phyloP scores from a whole-genome alignment of 2,888 invertebrate species.

The Agapostemon virescens region DNA sequence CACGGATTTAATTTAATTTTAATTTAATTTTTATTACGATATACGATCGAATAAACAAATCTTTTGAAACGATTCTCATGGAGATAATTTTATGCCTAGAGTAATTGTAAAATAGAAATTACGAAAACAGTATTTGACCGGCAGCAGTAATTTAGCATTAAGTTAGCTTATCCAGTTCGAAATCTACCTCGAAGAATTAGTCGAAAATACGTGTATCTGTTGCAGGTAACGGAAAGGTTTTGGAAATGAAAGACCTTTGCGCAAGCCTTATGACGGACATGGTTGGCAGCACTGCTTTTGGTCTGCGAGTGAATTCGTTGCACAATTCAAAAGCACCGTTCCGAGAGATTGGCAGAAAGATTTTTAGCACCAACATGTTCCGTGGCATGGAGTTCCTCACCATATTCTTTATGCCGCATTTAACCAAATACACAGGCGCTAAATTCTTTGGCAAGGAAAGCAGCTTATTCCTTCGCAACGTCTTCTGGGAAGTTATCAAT shows the following conservation, averaged over 20 bases:
- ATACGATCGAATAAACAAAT: no score
- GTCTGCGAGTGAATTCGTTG: slow-evolving; percentile 80
- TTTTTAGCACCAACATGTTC: slow-evolving; percentile 76
- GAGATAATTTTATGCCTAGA: no score
- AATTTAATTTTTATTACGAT: no score
- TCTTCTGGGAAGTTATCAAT: slow-evolving; percentile 79
- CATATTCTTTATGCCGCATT: slow-evolving; percentile 80
- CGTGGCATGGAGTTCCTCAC: slow-evolving; percentile 78
- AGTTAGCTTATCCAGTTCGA: no score
- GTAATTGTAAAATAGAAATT: no score
- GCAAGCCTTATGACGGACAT: slow-evolving; percentile 79
- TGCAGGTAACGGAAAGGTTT: slow-evolving; percentile 55
- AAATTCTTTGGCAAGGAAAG: slow-evolving; percentile 77
- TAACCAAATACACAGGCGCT: slow-evolving; percentile 75
- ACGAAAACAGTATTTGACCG: no score
- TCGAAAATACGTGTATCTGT: neutral
- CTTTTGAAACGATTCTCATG: no score
- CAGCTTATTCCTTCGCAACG: slow-evolving; percentile 77
- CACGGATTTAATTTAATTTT: no score
- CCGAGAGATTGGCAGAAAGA: slow-evolving; percentile 78
- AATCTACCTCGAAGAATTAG: neutral
- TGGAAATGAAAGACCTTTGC: slow-evolving; percentile 75
- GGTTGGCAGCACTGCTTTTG: slow-evolving; percentile 81
- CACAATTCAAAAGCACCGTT: slow-evolving; percentile 80
- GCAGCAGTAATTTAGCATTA: no score